Evolutionary conservation across 2,888 invertebrate genomes (phyloP), one percentile per base, ranked within the genome.

Genomic region (Protonemura montana): DNA sequence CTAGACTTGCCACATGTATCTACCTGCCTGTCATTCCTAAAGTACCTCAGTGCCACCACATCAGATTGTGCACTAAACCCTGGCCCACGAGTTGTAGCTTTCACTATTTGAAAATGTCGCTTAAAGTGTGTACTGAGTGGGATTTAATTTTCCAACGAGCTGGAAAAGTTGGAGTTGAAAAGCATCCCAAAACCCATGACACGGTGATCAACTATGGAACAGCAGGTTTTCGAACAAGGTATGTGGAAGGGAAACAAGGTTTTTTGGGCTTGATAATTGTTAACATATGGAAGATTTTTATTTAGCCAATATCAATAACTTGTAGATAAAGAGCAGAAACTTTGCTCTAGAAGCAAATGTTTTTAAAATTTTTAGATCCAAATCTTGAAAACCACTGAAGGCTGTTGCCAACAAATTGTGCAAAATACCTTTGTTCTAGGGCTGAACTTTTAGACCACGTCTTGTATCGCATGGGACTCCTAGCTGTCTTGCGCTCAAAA

Each of bases 391-490:
- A 35, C 35, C 10, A 10, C 35, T n/a, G n/a, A n/a, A n/a, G n/a
- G n/a, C n/a, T n/a, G n/a, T n/a, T n/a, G n/a, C n/a, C n/a, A n/a
- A n/a, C n/a, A n/a, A n/a, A n/a, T n/a, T n/a, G n/a, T n/a, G n/a
- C n/a, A n/a, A n/a, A n/a, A n/a, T n/a, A n/a, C n/a, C n/a, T n/a
- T n/a, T n/a, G n/a, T n/a, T 93, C 85, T 92, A 98, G 98, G 90
- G 97, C 97, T 76, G 94, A 94, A 88, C 92, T 95, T 87, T 92
- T 99, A 90, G 96, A 97, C 89, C 98, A 98, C 93, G 96, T 99
- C 28, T 95, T 98, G 92, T 99, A 96, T 91, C 94, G 99, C 86
- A 97, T 99, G 96, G 99, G 99, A 2, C 92, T 99, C 41, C 92
- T 99, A 89, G 98, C 98, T 13, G 97, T 96, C 2, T 92, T 99